Evolutionary conservation across 2,797 vertebrate genomes (phyloP), one percentile per base, ranked within the genome.

Genomic region (Girardinus metallicus): DNA sequence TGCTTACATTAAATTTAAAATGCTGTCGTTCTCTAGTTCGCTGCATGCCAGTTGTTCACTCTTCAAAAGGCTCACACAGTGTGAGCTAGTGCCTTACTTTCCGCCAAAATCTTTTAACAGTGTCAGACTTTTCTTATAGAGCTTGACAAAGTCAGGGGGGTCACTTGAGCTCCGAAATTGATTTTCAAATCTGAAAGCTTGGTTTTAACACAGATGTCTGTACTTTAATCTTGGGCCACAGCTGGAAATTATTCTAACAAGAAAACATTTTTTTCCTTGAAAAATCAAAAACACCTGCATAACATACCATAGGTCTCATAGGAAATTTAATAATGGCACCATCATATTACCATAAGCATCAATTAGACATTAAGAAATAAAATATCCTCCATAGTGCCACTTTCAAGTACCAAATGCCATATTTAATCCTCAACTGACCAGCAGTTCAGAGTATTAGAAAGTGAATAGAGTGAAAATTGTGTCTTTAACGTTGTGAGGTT

Each of bases 1-100:
- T 76, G 78, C 82, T 89, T 80, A 89, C 81, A 90, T 89, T 92
- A 86, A 84, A 87, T 87, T 75, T 53, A 74, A 89, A 90, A 89
- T 75, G 79, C 82, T 75, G 86, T 77, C 82, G 66, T 77, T 86
- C 87, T 81, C 77, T 83, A 78, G 85, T 86, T 81, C 86, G 83
- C 66, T 79, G 86, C 85, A 16, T 80, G 83, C 80, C 79, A 84
- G 85, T 82, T 83, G 86, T 87, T 87, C 82, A 74, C 53, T 47
- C 70, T 80, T 79, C 73, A 73, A 85, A 64, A 80, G 66, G 57
- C 47, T 77, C 71, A 78, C 2, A 26, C 23, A 44, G 46, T 78
- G 57, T 66, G 76, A 88, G 77, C 31, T 80, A 2, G 49, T 79
- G 77, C 82, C 83, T 75, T 84, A 74, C 76, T 84, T 80, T 82